Percentiles rank a stretch among this genome's conserved stretches.
These are phyloP conservation scores for Litocranius walleri DNA, from an alignment of 2,113 vertebrate species.

Conservation along the genomic window DNA sequence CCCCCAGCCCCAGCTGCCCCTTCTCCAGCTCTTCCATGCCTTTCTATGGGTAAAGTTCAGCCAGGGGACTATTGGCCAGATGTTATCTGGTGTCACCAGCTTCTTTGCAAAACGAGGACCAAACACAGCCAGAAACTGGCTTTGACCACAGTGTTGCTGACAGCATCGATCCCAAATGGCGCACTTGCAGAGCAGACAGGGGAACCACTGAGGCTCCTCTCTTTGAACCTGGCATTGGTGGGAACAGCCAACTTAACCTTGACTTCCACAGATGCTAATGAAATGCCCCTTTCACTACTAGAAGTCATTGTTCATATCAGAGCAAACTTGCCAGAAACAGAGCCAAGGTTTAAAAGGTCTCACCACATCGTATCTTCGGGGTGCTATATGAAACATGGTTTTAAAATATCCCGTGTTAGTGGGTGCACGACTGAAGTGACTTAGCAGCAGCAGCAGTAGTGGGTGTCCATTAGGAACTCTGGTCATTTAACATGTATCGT, in stretches of 20 bases:
- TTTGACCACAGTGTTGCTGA: background rate
- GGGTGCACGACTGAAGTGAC: background rate
- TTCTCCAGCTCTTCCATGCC: constrained; percentile 47
- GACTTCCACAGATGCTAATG: background rate
- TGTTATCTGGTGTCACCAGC: constrained; percentile 46
- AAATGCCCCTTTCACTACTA: background rate
- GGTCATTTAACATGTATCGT: constrained; percentile 60
- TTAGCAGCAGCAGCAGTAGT: background rate
- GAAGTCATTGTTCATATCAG: background rate
- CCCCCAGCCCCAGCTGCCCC: background rate
- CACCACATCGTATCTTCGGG: background rate
- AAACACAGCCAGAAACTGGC: background rate
- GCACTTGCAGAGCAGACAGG: background rate
- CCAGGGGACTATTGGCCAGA: constrained; percentile 46
- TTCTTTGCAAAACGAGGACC: background rate
- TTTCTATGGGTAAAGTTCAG: constrained; percentile 70
- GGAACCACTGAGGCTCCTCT: background rate
- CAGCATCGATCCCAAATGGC: background rate
- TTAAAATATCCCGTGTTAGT: constrained; percentile 47
- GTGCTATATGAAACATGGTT: background rate
- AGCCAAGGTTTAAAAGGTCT: constrained; percentile 49
- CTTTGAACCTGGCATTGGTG: background rate
- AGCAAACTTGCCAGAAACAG: constrained; percentile 10
- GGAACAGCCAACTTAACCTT: background rate
- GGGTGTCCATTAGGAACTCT: constrained; percentile 46